These are phyloP conservation scores for Scaptomyza graminum DNA, from an alignment of 1,140 invertebrate species.

Conservation along the genomic window DNA sequence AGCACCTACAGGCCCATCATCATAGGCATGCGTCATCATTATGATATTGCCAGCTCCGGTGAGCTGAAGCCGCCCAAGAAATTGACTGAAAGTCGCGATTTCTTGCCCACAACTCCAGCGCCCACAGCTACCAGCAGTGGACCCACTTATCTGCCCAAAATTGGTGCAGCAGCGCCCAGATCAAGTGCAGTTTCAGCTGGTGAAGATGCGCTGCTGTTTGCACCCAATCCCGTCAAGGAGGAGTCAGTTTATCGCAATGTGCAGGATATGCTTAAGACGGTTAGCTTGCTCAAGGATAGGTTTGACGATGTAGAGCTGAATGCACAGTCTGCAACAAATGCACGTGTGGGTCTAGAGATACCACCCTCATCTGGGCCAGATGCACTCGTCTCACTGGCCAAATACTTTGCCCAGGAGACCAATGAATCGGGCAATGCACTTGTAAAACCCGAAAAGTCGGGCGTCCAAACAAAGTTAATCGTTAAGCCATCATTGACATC, in stretches of 20 bases:
- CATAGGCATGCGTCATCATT: constrained; percentile 77
- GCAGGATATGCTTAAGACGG: constrained; percentile 84
- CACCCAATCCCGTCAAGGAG: constrained; percentile 64
- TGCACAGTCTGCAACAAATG: constrained; percentile 55
- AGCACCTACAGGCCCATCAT: constrained; percentile 66
- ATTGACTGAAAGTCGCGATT: constrained; percentile 56
- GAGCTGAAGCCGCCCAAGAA: constrained; percentile 52
- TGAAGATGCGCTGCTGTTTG: constrained; percentile 67
- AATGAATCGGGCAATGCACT: constrained; percentile 84
- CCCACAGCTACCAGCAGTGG: constrained; percentile 66
- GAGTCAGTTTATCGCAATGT: constrained; percentile 82
- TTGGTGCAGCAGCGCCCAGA: constrained; percentile 40
- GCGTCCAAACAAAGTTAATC: constrained; percentile 47
- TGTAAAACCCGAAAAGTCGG: constrained; percentile 44
- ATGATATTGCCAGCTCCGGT: constrained; percentile 63
- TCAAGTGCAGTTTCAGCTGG: constrained; percentile 52
- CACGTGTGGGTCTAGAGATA: constrained; percentile 86
- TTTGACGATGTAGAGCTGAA: constrained; percentile 69
- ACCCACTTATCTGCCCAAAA: constrained; percentile 78
- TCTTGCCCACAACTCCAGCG: constrained; percentile 62
- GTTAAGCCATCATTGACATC: constrained; percentile 50
- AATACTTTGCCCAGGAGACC: constrained; percentile 90
- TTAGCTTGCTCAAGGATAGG: constrained; percentile 77
- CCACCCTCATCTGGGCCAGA: constrained; percentile 89
- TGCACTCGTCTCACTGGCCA: constrained; percentile 89